Base-by-base conservation (phyloP, 23 tunicate genomes). In the Phallusia fumigata region DNA sequence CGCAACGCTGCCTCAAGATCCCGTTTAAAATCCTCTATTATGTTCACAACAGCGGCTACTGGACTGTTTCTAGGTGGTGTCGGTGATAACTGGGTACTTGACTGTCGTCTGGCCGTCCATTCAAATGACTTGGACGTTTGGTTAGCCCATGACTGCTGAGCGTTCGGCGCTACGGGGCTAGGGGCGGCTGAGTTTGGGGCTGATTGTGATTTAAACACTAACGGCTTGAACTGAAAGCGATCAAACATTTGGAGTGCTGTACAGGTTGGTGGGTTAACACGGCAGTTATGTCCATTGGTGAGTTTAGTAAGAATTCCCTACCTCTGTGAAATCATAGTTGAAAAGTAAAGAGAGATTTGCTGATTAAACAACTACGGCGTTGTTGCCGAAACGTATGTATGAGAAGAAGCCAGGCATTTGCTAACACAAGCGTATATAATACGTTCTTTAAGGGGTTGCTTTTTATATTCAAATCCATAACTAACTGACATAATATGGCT, bases 1-100 rank as follows among this genome's bases (percentile, higher is more conserved):
- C 95, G 58, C 64, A 90, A 77, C 47, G 89, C 83, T 22, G 76
- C 30, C 51, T 85, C 95, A 10, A 90, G 40, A 65, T 90, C 95
- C 44, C 69, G 81, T 51, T 82, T 85, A 52, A 90, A 77, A 69
- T 90, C 95, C 11, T 88, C 95, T 40, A 90, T 65, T 19, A 85
- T 36, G 69, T 82, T 90, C 19, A 90, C 95, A n/a, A 90, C 77
- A 0, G 86, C 72, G 0, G 86, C 83, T 0, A 90, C 95, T 16
- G 95, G 95, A 32, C 95, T 90, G 30, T 78, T 72, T 85, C 36
- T 81, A 21, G 69, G 64, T 5, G 76, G 76, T 22, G 81, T 76
- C 0, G 87, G 65, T 13, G 87, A 32, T 2, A 49, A 19, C 30
- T 64, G 47, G 53, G 79, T 73, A 11, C 84, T 49, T 35, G 85